These are phyloP conservation scores for Pseudorasbora parva DNA, from an alignment of 2,113 vertebrate genomes.

Conservation along the genomic window DNA sequence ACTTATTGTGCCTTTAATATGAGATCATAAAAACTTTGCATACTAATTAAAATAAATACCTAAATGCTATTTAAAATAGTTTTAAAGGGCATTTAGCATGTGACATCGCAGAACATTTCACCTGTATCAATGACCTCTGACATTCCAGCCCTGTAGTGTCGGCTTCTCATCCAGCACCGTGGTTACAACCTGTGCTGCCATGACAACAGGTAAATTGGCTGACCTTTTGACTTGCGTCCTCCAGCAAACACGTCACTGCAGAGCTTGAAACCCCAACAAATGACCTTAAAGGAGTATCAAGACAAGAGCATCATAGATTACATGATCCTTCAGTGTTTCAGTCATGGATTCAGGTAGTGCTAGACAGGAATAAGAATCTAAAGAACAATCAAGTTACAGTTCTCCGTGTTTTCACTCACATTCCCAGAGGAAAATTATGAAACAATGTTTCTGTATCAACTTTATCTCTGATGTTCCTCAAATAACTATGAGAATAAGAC, in stretches of 20 bases:
- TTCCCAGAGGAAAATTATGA: neutral
- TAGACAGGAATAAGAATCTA: neutral
- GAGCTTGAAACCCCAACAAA: constrained; percentile 79
- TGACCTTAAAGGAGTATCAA: constrained; percentile 69
- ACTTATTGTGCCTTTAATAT: too few relatives aligned
- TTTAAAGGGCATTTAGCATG: neutral
- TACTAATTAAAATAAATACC: too few relatives aligned
- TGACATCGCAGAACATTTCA: neutral
- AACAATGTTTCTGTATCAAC: neutral
- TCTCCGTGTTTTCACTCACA: neutral
- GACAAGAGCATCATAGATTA: neutral
- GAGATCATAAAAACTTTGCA: too few relatives aligned
- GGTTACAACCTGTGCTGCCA: constrained; percentile 78
- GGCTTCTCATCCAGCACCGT: constrained; percentile 77
- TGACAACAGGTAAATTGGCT: constrained; percentile 83
- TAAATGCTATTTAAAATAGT: neutral
- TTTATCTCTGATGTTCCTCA: neutral
- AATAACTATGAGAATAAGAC: too few relatives aligned
- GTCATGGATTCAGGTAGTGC: neutral
- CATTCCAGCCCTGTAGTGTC: constrained; percentile 79
- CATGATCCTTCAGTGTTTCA: neutral
- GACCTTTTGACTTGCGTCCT: constrained; percentile 85
- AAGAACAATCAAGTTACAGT: neutral
- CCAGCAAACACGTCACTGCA: constrained; percentile 80
- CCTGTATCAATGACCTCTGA: constrained; percentile 42